Percentiles rank a stretch among this genome's conserved stretches.
Evolutionary conservation across 2,888 invertebrate species (phyloP).

Genomic region (Aethes cnicana): DNA sequence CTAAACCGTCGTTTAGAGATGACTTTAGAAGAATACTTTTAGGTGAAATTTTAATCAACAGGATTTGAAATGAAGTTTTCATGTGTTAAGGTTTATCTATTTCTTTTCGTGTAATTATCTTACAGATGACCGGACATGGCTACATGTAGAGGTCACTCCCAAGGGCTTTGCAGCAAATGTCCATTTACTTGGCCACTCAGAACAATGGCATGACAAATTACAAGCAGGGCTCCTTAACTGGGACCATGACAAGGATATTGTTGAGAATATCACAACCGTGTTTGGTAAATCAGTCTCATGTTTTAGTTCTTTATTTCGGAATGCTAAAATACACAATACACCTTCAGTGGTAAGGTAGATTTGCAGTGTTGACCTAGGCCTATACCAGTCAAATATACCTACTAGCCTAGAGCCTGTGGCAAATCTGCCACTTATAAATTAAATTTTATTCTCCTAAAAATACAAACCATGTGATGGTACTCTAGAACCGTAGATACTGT

Average conservation of each 20-base stretch:
- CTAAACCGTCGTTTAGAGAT: conserved; percentile 60
- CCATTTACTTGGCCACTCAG: conserved; percentile 63
- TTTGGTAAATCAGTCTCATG: conserved; percentile 56
- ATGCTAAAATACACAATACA: too few species aligned
- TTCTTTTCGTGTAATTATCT: neutral
- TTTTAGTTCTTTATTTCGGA: neutral
- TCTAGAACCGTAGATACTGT: too few species aligned
- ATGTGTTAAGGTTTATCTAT: neutral
- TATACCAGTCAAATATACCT: too few species aligned
- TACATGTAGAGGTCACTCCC: conserved; percentile 66
- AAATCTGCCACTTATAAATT: too few species aligned
- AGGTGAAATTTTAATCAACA: conserved; percentile 58
- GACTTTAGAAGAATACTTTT: conserved; percentile 64
- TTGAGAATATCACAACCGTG: conserved; percentile 60
- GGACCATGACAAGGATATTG: conserved; percentile 71
- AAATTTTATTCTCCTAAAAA: too few species aligned
- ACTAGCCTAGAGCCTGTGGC: too few species aligned
- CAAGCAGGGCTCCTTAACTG: conserved; percentile 59
- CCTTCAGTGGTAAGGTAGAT: too few species aligned
- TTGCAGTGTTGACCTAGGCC: too few species aligned
- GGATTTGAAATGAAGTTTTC: too few species aligned
- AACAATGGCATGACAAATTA: conserved; percentile 58
- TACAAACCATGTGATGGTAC: too few species aligned
- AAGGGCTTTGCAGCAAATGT: conserved; percentile 64
- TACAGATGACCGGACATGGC: conserved; percentile 64